A percentile compares a stretch with the other conserved stretches of the same genome.
These are phyloP conservation scores for Nemapogon koenigi DNA, from an alignment of 2,888 invertebrate genomes.

Conservation along the genomic window DNA sequence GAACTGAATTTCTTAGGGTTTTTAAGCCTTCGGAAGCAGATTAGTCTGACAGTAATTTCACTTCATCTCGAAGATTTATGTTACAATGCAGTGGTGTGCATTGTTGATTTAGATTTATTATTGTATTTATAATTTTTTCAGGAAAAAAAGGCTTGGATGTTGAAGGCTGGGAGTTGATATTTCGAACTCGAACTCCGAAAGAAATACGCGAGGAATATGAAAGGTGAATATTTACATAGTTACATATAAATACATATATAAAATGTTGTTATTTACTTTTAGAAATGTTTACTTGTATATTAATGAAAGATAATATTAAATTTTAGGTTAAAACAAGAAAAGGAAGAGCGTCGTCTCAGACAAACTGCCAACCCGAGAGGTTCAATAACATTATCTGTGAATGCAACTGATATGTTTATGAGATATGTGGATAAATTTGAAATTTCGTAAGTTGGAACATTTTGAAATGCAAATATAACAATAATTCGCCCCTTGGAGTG, in stretches of 20 bases:
- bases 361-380: constrained; percentile 93
- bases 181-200: constrained; percentile 88
- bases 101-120: too few relatives aligned
- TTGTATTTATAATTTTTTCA: constrained; percentile 26
- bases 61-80: too few relatives aligned
- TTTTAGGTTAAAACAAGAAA: constrained; percentile 71
- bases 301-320: background rate
- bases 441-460: constrained; percentile 50
- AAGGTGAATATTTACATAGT: constrained; percentile 48
- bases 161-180: constrained; percentile 95
- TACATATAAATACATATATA: constrained; percentile 1
- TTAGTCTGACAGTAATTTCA: too few relatives aligned
- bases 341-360: constrained; percentile 86
- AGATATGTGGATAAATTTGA: constrained; percentile 79
- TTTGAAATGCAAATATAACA: too few relatives aligned
- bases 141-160: constrained; percentile 93
- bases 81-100: too few relatives aligned
- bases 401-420: constrained; percentile 92
- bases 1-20: too few relatives aligned
- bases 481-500: too few relatives aligned
- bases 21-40: too few relatives aligned
- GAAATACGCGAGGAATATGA: constrained; percentile 98
- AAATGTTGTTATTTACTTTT: background rate
- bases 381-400: constrained; percentile 83
- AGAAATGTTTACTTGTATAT: background rate